A percentile compares a stretch with the other conserved stretches of the same genome.
Evolutionary conservation across 2,888 invertebrate genomes (phyloP).

Genomic region (Steinernema hermaphroditum): DNA sequence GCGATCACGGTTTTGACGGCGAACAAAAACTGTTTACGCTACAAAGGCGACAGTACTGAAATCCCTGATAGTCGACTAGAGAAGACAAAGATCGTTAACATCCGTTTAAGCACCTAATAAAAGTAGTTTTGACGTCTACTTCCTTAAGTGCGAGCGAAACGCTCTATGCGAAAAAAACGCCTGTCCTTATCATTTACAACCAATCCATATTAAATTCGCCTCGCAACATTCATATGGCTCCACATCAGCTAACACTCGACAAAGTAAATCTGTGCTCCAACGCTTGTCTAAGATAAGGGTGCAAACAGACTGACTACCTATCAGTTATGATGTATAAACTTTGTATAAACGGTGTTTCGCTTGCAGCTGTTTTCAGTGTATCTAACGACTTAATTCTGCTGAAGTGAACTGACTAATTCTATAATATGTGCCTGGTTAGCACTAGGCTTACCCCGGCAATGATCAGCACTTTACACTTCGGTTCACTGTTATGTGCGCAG

Average conservation of each 20-base stretch:
- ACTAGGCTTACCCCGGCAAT: too few relatives aligned
- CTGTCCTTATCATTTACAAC: neutral
- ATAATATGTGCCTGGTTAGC: too few relatives aligned
- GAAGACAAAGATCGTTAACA: slow-evolving; percentile 4
- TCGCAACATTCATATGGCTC: neutral
- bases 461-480: too few relatives aligned
- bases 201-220: neutral
- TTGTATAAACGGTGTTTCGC: slow-evolving; percentile 1
- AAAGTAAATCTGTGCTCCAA: neutral
- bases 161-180: neutral
- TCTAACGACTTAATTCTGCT: too few relatives aligned
- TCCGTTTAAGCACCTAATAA: neutral
- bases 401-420: too few relatives aligned
- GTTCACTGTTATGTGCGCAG: too few relatives aligned
- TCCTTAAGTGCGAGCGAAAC: too few relatives aligned
- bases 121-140: neutral
- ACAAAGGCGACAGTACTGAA: slow-evolving; percentile 11
- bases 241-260: neutral
- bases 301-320: neutral
- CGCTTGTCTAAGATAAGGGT: neutral
- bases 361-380: neutral
- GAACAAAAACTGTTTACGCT: slow-evolving; percentile 26
- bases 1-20: neutral
- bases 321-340: slow-evolving; percentile 21
- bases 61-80: slow-evolving; percentile 2